A percentile compares a stretch with the other conserved stretches of the same genome.
Evolutionary conservation across 2,797 vertebrate genomes (phyloP).

Genomic region (Takifugu rubripes): DNA sequence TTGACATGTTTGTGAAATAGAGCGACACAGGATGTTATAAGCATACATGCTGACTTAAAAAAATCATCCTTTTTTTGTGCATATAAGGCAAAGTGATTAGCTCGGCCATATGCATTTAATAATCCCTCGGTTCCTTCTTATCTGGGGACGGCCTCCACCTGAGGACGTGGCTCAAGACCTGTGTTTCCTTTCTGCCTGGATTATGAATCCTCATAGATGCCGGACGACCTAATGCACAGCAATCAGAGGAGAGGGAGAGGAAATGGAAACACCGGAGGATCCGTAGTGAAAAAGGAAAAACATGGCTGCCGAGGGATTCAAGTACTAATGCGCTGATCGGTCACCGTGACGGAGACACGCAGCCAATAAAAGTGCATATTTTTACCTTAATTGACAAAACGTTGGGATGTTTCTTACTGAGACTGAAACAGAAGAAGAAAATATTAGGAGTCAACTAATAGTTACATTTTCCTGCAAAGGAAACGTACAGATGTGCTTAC

Average conservation of each 20-base stretch:
- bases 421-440: conserved; percentile 30
- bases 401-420: background rate
- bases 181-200: conserved; percentile 37
- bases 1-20: conserved; percentile 27
- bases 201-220: conserved; percentile 30
- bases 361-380: too few relatives aligned
- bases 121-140: conserved; percentile 38
- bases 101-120: conserved; percentile 49
- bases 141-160: conserved; percentile 46
- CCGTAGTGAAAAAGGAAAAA: too few relatives aligned
- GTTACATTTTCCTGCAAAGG: conserved; percentile 29
- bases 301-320: too few relatives aligned
- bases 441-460: conserved; percentile 15
- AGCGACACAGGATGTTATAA: conserved; percentile 29
- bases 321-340: too few relatives aligned
- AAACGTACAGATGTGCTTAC: conserved; percentile 50
- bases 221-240: conserved; percentile 11
- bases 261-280: conserved; percentile 1
- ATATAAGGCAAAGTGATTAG: conserved; percentile 28
- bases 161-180: conserved; percentile 31
- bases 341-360: too few relatives aligned
- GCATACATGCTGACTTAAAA: conserved; percentile 42
- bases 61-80: conserved; percentile 22
- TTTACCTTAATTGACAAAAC: too few relatives aligned
- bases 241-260: conserved; percentile 15